Base-by-base conservation (phyloP, 1,140 invertebrate genomes). In the Melitaea cinxia region DNA sequence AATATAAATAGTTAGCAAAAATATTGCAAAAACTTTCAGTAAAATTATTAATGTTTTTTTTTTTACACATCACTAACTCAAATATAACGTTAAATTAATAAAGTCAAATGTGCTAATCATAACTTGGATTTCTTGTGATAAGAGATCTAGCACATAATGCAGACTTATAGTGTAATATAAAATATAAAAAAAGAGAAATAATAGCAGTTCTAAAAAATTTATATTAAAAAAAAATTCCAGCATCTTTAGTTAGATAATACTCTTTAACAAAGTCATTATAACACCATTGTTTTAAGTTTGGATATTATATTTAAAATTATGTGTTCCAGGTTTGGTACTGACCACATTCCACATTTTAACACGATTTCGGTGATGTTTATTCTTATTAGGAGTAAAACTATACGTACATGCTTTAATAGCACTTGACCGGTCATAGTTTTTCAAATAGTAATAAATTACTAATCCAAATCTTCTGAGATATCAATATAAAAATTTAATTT, bases 311-410 rank as follows among this genome's bases (percentile, higher is more conserved):
- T 39, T 56, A 49, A 67, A 52, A 67, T 67, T 67, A 67, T 67
- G 53, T 67, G 65, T 76, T 76, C 50, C 71, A 71, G 71, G 70
- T 75, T 65, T 68, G 52, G 73, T n/a, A n/a, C n/a, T n/a, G n/a
- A 65, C 57, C 67, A 76, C n/a, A 72, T 66, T 69, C 70, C 66
- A 69, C 66, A 72, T 58, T 65, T 23, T 56, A 56, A 60, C 57
- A 64, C 52, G 55, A 45, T 50, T 33, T 65, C 55, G 56, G 58
- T 65, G 63, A 65, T 56, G 52, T 65, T 65, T 39, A 35, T 49
- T 45, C 10, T 10, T 49, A 23, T 15, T 30, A 30, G 19, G 39
- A 33, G 30, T 24, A 52, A 57, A 30, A 50, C 15, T 47, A 47
- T 23, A 47, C n/a, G n/a, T n/a, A n/a, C 21, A 59, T 59, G 17